Base-by-base conservation (phyloP, 2,113 vertebrate species). In the Penelope pileata region DNA sequence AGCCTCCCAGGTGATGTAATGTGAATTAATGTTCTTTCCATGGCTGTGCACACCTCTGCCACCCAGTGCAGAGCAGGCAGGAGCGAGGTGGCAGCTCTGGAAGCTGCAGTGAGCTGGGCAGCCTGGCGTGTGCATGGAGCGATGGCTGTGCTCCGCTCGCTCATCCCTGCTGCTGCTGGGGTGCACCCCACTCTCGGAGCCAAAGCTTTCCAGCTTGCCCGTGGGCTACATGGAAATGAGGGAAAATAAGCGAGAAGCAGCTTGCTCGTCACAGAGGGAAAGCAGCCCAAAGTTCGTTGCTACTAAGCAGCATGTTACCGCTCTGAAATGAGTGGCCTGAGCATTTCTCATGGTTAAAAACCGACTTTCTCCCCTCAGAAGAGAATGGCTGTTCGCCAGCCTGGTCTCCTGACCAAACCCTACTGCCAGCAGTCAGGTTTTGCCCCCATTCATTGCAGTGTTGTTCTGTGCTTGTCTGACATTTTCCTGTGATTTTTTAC, bases 1-100 rank as follows among this genome's bases (percentile, higher is more conserved):
- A 96, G 83, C 73, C 91, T 92, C 86, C 45, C 88, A 81, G 81
- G 79, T 94, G 93, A 95, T 56, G 94, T 91, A 81, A 92, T 87
- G 72, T 76, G 91, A 95, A 53, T 93, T 91, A 81, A 92, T 83
- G 72, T 76, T 77, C 59, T 56, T 72, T 87, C 76, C 79, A 59
- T 2, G 12, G 64, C 32, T 1, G 4, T 13, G 58, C 83, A 75
- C 88, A 60, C 58, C 90, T 93, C 90, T 69, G 66, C 64, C 47
- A 22, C 56, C 45, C 32, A 18, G 90, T 47, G 85, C 42, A 14
- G 63, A 75, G 86, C 87, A 95, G 90, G 85, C 83, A 66, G 75
- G 76, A 88, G 86, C 92, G 95, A 78, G 94, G 56, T 27, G 56
- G 38, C 78, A 72, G 51, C 80, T 70, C 75, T 81, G 45, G 48